These are phyloP conservation scores for Pogonophryne albipinna DNA, from an alignment of 2,797 vertebrate species.

Conservation along the genomic window DNA sequence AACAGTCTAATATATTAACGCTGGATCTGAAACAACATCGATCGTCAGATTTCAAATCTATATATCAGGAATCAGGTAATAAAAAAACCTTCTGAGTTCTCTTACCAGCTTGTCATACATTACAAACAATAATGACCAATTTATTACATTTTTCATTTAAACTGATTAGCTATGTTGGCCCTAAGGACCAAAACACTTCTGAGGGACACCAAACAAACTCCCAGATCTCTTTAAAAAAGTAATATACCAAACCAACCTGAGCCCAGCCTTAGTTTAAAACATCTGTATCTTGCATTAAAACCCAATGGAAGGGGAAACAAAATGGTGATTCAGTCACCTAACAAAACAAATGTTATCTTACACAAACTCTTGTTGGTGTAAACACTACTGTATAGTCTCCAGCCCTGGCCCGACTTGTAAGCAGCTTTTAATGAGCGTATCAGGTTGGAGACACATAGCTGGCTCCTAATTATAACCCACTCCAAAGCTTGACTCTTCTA, in stretches of 20 bases:
- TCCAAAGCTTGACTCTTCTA: constrained; percentile 31
- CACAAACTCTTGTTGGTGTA: too few species aligned
- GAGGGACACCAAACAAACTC: neutral
- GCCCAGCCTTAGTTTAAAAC: neutral
- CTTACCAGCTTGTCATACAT: too few species aligned
- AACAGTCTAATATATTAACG: too few species aligned
- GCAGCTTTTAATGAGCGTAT: constrained; percentile 46
- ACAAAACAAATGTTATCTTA: neutral
- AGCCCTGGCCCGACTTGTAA: neutral
- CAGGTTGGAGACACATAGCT: constrained; percentile 41
- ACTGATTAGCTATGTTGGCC: neutral
- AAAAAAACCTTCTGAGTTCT: too few species aligned
- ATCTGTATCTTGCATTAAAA: neutral
- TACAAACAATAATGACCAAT: neutral
- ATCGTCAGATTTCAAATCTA: too few species aligned
- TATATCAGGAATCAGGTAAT: too few species aligned
- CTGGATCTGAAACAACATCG: too few species aligned
- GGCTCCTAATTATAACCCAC: constrained; percentile 36
- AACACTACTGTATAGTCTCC: neutral
- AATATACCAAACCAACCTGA: neutral
- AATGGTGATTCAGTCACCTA: neutral
- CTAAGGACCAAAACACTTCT: too few species aligned
- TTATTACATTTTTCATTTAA: neutral
- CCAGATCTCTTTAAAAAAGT: neutral
- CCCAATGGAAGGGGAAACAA: constrained; percentile 4